phyloP scores from a whole-genome alignment of 2,888 invertebrate species.

The Ormyrus pomaceus region DNA sequence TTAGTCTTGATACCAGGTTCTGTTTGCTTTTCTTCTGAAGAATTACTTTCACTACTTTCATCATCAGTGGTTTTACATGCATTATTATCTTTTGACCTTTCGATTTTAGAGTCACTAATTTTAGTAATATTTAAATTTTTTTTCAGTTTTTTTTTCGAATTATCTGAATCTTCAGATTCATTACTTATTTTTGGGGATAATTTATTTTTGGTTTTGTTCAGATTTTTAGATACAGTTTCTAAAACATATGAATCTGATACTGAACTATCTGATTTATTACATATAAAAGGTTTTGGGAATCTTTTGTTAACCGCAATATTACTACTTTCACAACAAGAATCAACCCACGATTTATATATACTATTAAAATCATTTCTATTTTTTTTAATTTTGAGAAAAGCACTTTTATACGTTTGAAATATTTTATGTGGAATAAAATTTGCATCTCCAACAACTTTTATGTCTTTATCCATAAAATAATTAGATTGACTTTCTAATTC shows the following conservation, averaged over 20 bases:
- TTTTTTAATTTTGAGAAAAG: conserved; percentile 25
- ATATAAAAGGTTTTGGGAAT: no score
- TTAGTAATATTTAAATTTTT: no score
- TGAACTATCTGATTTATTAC: neutral
- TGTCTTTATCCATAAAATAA: conserved; percentile 46
- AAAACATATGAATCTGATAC: conserved; percentile 8
- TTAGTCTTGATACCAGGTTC: neutral
- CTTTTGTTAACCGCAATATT: no score
- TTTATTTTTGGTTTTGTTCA: neutral
- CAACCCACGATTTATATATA: conserved; percentile 40
- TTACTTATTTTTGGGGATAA: no score
- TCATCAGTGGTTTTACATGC: no score
- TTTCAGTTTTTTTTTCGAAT: no score
- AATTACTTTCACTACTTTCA: no score
- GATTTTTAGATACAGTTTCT: neutral
- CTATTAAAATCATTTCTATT: conserved; percentile 39
- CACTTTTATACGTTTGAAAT: conserved; percentile 38
- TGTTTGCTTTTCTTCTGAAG: no score
- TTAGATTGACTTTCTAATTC: conserved; percentile 25
- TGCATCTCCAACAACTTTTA: conserved; percentile 44
- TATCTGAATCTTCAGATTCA: no score
- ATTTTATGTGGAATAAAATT: conserved; percentile 55
- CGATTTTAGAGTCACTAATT: no score
- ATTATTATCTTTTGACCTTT: no score
- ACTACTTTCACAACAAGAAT: conserved; percentile 1